These are phyloP conservation scores for Megaptera novaeangliae DNA, from an alignment of 2,113 vertebrate species.

Conservation along the genomic window DNA sequence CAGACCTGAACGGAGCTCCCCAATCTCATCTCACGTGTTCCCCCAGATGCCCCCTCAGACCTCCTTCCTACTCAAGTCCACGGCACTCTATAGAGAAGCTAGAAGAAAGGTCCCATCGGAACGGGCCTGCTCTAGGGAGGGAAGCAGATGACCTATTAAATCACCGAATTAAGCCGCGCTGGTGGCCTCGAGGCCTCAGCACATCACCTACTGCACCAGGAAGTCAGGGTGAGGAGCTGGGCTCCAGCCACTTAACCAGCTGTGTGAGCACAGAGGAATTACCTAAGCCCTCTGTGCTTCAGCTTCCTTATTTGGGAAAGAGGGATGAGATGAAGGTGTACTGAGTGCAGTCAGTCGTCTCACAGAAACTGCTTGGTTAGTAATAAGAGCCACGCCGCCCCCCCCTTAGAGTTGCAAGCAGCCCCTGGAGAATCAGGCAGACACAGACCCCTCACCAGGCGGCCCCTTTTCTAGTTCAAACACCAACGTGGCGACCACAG, in stretches of 20 bases:
- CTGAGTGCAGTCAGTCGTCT: background rate
- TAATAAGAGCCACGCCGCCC: background rate
- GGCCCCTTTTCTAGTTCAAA: background rate
- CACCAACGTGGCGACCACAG: background rate
- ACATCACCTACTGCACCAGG: background rate
- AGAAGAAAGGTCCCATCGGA: background rate
- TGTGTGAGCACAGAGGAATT: background rate
- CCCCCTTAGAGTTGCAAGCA: background rate
- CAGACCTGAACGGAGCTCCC: background rate
- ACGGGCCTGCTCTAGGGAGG: background rate
- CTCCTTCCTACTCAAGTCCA: background rate
- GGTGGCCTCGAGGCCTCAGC: accelerated
- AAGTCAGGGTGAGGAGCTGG: background rate
- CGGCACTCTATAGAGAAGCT: background rate
- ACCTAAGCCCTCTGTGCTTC: background rate
- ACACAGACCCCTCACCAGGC: background rate
- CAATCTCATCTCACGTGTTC: background rate
- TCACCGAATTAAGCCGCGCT: background rate
- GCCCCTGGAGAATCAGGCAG: background rate
- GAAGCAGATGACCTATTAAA: background rate
- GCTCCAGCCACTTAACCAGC: background rate
- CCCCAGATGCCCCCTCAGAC: background rate
- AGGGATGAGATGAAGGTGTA: background rate
- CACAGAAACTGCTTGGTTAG: background rate
- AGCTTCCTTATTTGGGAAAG: background rate